phyloP scores from a whole-genome alignment of 2,113 vertebrate genomes.

The Caranx ignobilis region DNA sequence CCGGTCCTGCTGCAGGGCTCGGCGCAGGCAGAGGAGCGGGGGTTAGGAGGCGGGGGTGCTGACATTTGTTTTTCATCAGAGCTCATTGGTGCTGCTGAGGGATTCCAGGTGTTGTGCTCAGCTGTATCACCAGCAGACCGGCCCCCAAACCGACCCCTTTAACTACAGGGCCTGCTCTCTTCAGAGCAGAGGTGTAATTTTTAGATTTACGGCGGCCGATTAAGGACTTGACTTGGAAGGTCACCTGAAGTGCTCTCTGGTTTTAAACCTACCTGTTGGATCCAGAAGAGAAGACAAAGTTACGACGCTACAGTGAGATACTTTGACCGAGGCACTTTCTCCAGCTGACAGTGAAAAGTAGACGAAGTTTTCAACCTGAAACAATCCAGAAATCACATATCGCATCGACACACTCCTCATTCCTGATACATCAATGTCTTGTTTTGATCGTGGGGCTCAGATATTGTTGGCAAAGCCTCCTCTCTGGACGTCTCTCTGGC shows the following conservation, averaged over 20 bases:
- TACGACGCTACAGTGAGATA: conserved; percentile 6
- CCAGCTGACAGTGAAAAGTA: not conserved
- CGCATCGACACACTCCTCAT: not conserved
- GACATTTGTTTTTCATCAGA: conserved; percentile 84
- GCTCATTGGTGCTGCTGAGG: conserved; percentile 73
- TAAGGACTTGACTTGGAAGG: conserved; percentile 33
- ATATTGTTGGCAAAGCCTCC: not conserved
- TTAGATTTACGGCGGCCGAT: conserved; percentile 55
- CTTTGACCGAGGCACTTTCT: conserved; percentile 17
- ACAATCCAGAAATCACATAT: not conserved
- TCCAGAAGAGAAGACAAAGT: not conserved
- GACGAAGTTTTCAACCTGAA: not conserved
- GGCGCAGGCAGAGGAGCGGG: conserved; percentile 5
- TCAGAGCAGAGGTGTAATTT: conserved; percentile 65
- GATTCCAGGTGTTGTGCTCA: conserved; percentile 82
- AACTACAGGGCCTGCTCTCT: conserved; percentile 58
- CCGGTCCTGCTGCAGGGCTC: conserved; percentile 60
- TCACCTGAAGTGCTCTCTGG: conserved; percentile 52
- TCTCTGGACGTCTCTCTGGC: not conserved
- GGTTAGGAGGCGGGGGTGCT: conserved; percentile 18
- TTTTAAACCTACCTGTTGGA: not conserved
- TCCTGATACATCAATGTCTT: not conserved
- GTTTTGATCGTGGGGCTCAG: not conserved
- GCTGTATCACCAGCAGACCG: conserved; percentile 58
- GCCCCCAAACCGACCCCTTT: conserved; percentile 56